phyloP scores from a whole-genome alignment of 2,888 invertebrate species.

The Taphrorychus bicolor region DNA sequence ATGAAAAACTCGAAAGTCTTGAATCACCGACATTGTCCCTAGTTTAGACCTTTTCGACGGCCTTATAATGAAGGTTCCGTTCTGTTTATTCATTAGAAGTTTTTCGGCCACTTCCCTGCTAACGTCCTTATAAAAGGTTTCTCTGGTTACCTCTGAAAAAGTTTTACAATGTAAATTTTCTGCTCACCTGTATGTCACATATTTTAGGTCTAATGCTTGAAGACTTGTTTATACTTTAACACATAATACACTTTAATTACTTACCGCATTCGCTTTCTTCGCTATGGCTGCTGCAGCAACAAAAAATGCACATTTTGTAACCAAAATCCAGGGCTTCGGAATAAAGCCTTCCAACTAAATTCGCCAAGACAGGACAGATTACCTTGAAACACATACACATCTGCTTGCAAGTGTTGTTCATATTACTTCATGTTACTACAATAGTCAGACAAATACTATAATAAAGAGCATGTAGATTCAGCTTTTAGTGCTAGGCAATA shows the following conservation, averaged over 20 bases:
- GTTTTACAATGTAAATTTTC: not conserved
- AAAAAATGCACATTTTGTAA: conserved; percentile 53
- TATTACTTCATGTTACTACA: conserved; percentile 19
- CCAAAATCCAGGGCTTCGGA: conserved; percentile 49
- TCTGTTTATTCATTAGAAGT: conserved; percentile 64
- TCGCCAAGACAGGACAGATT: conserved; percentile 53
- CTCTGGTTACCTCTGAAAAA: conserved; percentile 48
- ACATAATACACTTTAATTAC: no score
- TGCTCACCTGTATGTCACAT: no score
- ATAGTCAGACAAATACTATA: conserved; percentile 7
- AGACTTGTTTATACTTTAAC: no score
- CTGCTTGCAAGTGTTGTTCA: conserved; percentile 37
- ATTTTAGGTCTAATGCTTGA: no score
- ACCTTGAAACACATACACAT: conserved; percentile 56
- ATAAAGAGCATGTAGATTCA: conserved; percentile 29
- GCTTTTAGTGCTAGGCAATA: conserved; percentile 28
- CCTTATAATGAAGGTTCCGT: conserved; percentile 67
- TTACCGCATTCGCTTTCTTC: conserved; percentile 25
- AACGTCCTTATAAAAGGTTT: conserved; percentile 66
- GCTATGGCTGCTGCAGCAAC: conserved; percentile 44
- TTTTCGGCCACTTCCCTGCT: conserved; percentile 64
- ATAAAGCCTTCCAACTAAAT: conserved; percentile 51
- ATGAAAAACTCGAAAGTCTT: conserved; percentile 64
- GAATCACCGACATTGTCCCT: conserved; percentile 65
- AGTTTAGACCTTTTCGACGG: conserved; percentile 62